Base-by-base conservation (phyloP, 2,113 vertebrate species). In the Psettodes erumei region DNA sequence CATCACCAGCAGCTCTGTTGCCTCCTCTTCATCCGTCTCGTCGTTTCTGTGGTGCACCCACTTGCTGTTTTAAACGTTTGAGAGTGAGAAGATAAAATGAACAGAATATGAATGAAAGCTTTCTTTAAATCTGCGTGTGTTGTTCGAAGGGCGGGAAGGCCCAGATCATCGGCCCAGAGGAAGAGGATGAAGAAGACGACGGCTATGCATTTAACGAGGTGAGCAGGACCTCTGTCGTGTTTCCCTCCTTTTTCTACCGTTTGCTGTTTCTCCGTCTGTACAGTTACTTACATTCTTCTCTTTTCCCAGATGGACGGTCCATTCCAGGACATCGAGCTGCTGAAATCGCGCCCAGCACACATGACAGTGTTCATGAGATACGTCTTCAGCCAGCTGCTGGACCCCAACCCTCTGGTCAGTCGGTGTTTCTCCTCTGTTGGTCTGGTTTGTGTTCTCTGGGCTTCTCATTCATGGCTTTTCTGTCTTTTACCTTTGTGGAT, bases 321-420 rank as follows among this genome's bases (percentile, higher is more conserved):
- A 0, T 98, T 97, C 91, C 97, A 97, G 90, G 96, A 98, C 74
- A 87, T 99, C 0, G 94, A 93, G 70, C 86, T 94, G 85, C 86
- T 99, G 47, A 98, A 97, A 77, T 88, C 91, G 0, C 95, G 95
- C 0, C 96, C 96, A 0, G 97, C 97, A 0, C 96, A 99, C 65
- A 92, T 99, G 79, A 94, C 92, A 0, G 96, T 99, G 5, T 98
- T 99, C 81, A 91, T 99, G 60, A 95, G 97, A 76, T 99, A 97
- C 33, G 92, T 98, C 88, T 96, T 99, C 90, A 96, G 94, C 10
- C 96, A 98, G 73, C 96, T 95, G 0, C 95, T 96, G 0, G 97
- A 98, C 60, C 97, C 97, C 28, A 95, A 95, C 61, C 96, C 96
- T 1, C 84, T 99, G 95, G 97, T 99, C 45, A 85, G 95, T 85